These are phyloP conservation scores for Eubasilissa regina DNA, from an alignment of 1,140 invertebrate species.

Conservation along the genomic window DNA sequence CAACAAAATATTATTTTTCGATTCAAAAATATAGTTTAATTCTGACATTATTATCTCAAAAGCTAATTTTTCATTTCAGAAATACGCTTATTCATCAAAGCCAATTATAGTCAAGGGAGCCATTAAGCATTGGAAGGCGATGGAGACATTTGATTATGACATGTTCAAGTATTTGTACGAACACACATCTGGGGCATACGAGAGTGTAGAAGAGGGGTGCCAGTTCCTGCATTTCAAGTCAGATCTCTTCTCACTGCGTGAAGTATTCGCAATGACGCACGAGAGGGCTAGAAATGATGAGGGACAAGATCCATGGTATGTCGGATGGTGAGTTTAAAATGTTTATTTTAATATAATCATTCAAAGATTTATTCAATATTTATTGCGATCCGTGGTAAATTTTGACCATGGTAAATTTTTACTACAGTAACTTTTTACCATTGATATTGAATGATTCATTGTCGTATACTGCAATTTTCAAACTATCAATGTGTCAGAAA, in stretches of 20 bases:
- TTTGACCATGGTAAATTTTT: background rate
- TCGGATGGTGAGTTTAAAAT: conserved; percentile 86
- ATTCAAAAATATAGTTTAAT: no score
- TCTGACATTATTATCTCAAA: no score
- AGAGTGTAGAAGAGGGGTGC: conserved; percentile 82
- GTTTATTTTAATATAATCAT: background rate
- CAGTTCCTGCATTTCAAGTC: conserved; percentile 94
- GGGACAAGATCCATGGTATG: conserved; percentile 86
- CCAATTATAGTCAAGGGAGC: conserved; percentile 88
- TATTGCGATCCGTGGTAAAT: background rate
- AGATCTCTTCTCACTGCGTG: conserved; percentile 82
- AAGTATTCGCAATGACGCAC: conserved; percentile 86
- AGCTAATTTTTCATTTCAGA: conserved; percentile 61
- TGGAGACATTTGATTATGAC: conserved; percentile 79
- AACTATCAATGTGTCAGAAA: no score
- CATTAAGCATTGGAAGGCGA: conserved; percentile 84
- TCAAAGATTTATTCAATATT: conserved; percentile 15
- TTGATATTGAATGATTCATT: no score
- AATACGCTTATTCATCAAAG: conserved; percentile 83
- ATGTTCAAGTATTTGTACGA: conserved; percentile 86
- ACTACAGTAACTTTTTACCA: no score
- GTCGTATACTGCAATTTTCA: no score
- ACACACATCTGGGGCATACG: conserved; percentile 76
- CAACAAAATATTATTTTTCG: no score
- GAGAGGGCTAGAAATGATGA: conserved; percentile 76